phyloP scores from a whole-genome alignment of 1,140 invertebrate species.

The Cotesia chilonis region DNA sequence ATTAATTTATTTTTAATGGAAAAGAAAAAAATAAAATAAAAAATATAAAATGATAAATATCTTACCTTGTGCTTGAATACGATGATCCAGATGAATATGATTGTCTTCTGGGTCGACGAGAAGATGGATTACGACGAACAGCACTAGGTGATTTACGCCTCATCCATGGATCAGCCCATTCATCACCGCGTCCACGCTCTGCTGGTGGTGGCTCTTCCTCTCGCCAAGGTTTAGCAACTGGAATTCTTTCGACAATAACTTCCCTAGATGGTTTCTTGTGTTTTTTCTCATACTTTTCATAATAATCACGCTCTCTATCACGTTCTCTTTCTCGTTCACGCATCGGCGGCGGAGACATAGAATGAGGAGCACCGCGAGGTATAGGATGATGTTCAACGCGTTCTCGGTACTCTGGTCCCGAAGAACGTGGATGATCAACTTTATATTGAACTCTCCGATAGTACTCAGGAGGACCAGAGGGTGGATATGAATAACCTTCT shows the following conservation, averaged over 20 bases:
- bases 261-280: constrained; percentile 75
- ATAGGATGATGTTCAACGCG: constrained; percentile 59
- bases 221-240: constrained; percentile 65
- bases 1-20: no score
- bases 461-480: constrained; percentile 51
- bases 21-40: not conserved
- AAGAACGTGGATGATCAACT: constrained; percentile 49
- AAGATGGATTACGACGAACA: constrained; percentile 64
- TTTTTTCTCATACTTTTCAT: constrained; percentile 67
- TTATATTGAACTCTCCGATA: constrained; percentile 63
- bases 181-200: constrained; percentile 74
- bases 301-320: constrained; percentile 59
- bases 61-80: constrained; percentile 76
- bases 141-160: constrained; percentile 73
- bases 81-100: constrained; percentile 81
- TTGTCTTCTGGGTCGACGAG: constrained; percentile 65
- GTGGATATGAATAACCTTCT: constrained; percentile 54
- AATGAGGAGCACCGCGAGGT: constrained; percentile 53
- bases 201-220: constrained; percentile 57
- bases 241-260: constrained; percentile 79
- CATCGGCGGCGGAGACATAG: constrained; percentile 54
- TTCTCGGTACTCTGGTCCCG: constrained; percentile 57
- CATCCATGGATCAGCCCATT: constrained; percentile 96
- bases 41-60: not conserved
- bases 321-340: constrained; percentile 61